Evolutionary conservation across 2,888 invertebrate genomes (phyloP), one percentile per base, ranked within the genome.

Genomic region (Drosophila kuntzei): DNA sequence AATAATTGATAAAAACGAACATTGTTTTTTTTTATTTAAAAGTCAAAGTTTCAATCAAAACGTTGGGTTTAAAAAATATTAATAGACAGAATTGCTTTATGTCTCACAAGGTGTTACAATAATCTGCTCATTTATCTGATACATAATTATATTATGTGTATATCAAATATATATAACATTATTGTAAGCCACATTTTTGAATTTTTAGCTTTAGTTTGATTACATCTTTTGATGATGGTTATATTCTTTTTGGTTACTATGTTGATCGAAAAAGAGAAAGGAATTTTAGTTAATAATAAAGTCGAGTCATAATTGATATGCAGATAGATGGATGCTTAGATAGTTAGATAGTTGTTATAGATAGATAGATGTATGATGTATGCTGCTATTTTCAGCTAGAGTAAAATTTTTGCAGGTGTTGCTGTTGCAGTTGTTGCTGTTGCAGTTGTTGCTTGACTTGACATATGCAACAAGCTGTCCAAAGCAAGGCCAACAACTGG

Each of bases 401-500:
- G 12, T n/a, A 27, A 20, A 7, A 29, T 34, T 34, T 29, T 51
- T 59, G 59, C 59, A 50, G 62, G 46, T 47, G 54, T 69, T 47
- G 55, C 39, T 50, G 65, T 14, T n/a, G 37, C 5, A 14, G 51
- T 34, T 50, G 41, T 14, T 25, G 49, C 29, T 49, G 54, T 37
- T 55, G 59, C 29, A 34, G 47, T 32, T 57, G 59, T 55, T 59
- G 46, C 25, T 39, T 47, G 69, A 62, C 76, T 75, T 79, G 79
- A 75, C 79, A 77, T 71, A 63, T 71, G 75, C 76, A 77, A 68
- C 79, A 78, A 74, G 75, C 66, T 74, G 79, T 60, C 71, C 58
- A 60, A 66, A 76, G 79, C 75, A 79, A 77, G 75, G 79, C 75
- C 79, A 78, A 63, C 76, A 65, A 65, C 74, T 49, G 47, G 61